Conservation (phyloP, 2,113 vertebrate species). For the Elanus axillaris region DNA sequence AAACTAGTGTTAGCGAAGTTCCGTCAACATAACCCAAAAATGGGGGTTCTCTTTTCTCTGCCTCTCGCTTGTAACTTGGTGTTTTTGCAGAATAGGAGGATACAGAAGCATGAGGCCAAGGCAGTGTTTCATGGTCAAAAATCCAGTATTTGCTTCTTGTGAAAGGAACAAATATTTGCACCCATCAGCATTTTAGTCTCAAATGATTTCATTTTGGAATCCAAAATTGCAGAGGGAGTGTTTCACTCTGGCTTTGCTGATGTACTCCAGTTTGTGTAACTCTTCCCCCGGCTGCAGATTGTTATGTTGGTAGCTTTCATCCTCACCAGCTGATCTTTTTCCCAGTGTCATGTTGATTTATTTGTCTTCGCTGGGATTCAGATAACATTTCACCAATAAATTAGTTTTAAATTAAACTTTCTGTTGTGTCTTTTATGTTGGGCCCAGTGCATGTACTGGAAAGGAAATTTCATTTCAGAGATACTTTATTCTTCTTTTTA, state of each 20-base stretch:
- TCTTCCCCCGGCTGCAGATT: background rate
- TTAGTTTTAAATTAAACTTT: constrained; percentile 50
- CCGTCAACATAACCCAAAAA: background rate
- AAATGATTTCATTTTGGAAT: background rate
- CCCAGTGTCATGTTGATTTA: constrained; percentile 25
- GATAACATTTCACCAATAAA: constrained; percentile 55
- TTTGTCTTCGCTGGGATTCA: background rate
- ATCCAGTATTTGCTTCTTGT: background rate
- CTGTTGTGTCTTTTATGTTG: constrained; percentile 7
- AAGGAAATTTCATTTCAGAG: constrained; percentile 50
- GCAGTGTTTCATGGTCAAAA: background rate
- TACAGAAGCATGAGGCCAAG: background rate
- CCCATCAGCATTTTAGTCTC: constrained; percentile 7
- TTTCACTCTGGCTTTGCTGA: background rate
- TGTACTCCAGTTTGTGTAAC: background rate
- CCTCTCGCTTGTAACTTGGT: background rate
- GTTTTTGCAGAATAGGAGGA: background rate
- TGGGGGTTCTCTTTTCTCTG: background rate
- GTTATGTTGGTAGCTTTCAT: constrained; percentile 5
- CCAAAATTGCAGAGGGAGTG: background rate
- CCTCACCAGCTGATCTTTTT: constrained; percentile 43
- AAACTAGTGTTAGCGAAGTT: background rate
- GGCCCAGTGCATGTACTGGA: background rate
- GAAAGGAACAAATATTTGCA: constrained; percentile 17
- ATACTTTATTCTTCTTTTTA: constrained; percentile 48